These are phyloP conservation scores for Gracilinanus agilis DNA, from an alignment of 2,113 vertebrate species.

Conservation along the genomic window DNA sequence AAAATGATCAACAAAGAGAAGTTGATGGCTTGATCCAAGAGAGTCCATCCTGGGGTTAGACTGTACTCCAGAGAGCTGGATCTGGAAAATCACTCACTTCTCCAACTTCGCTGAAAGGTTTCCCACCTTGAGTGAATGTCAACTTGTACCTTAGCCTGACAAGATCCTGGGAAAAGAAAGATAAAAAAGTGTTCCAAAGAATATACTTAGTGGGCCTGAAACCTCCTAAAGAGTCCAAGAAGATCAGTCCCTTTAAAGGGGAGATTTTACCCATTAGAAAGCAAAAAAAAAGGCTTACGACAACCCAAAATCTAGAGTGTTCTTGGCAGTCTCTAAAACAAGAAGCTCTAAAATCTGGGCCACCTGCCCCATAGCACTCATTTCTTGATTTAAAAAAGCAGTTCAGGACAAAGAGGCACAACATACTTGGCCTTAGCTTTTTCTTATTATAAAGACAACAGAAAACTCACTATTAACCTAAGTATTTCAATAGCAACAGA, in stretches of 20 bases:
- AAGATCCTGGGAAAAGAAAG: slow-evolving; percentile 80
- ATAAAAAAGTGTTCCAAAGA: slow-evolving; percentile 6
- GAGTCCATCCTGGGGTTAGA: slow-evolving; percentile 52
- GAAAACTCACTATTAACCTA: background rate
- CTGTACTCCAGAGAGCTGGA: slow-evolving; percentile 79
- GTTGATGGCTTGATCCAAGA: background rate
- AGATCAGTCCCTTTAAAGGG: background rate
- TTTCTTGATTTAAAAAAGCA: background rate
- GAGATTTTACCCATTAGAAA: too few species aligned
- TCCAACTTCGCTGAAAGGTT: slow-evolving; percentile 83
- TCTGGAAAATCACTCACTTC: slow-evolving; percentile 89
- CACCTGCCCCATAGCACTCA: background rate
- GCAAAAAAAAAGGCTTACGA: background rate
- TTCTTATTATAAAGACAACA: background rate
- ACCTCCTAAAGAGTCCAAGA: background rate
- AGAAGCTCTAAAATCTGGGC: background rate
- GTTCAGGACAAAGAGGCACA: background rate
- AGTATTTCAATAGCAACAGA: background rate
- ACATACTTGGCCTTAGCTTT: background rate
- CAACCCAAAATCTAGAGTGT: background rate
- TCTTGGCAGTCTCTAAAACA: background rate
- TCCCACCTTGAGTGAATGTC: slow-evolving; percentile 84
- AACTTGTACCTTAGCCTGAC: slow-evolving; percentile 89
- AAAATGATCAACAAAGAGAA: background rate
- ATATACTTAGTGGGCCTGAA: background rate